Base-by-base conservation (phyloP, 2,888 invertebrate species). In the Dryobota labecula region DNA sequence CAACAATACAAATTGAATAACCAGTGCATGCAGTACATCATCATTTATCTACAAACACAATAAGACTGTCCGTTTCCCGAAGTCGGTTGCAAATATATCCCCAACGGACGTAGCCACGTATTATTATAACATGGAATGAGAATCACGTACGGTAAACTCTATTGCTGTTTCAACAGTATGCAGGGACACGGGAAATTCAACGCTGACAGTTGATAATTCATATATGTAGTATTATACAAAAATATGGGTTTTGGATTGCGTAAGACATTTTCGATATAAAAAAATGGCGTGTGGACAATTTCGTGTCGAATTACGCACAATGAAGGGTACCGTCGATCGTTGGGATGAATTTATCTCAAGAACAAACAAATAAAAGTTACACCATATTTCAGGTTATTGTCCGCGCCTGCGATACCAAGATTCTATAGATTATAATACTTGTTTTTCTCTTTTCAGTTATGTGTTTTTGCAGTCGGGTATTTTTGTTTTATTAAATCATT, bases 41-140 rank as follows among this genome's bases (percentile, higher is more conserved):
- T 56, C 47, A 76, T 76, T 72, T 79, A 80, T 80, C 73, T 80
- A 45, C 38, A 45, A 76, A 69, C 68, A 73, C 71, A 82, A 67
- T 71, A 71, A 70, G 75, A 54, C 20, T 33, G 53, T 60, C 60
- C 45, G 8, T 62, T 71, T 47, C 49, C 57, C 58, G 58, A 82
- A 69, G 81, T 73, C 65, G 30, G 82, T 80, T 75, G 61, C 65
- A 78, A 78, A 78, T 81, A 67, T 51, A 75, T 71, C n/a, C 78
- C 66, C 75, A 6, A 49, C n/a, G 61, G 68, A 80, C 49, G 33
- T 0, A 56, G 24, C 74, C 27, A 78, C 43, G 62, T 72, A 67
- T 80, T 80, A 69, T 65, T 67, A 61, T 70, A 70, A 66, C 61
- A 54, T 38, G 57, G 27, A 74, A 82, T 81, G 69, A 75, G 66